A percentile compares a stretch with the other conserved stretches of the same genome.
phyloP scores from a whole-genome alignment of 1,140 invertebrate species.

The Saccostrea glomerata region DNA sequence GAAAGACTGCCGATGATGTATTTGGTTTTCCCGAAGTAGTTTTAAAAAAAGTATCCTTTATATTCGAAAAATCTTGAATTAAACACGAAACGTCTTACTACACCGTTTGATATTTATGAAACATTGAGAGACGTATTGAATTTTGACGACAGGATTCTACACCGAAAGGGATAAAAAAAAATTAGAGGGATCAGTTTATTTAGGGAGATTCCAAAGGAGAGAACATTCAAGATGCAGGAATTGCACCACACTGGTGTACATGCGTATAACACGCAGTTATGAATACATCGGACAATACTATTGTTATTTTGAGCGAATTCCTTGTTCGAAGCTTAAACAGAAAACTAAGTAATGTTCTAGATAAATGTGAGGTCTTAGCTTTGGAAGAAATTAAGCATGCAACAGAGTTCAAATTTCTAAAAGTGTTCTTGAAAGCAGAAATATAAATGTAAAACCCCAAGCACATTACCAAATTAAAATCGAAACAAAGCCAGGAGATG shows the following conservation, averaged over 20 bases:
- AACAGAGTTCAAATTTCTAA: conserved; percentile 62
- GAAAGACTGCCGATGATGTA: conserved; percentile 92
- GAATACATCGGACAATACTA: conserved; percentile 11
- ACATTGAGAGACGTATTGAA: conserved; percentile 76
- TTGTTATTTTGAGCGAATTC: conserved; percentile 45
- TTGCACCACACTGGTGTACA: conserved; percentile 78
- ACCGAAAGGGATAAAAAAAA: conserved; percentile 51
- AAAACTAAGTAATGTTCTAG: conserved; percentile 41
- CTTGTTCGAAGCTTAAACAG: conserved; percentile 67
- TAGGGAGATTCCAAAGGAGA: conserved; percentile 72
- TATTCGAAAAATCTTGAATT: conserved; percentile 84
- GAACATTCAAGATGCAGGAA: conserved; percentile 75
- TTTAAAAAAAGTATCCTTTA: conserved; percentile 83
- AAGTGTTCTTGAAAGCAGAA: conserved; percentile 40
- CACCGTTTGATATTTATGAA: conserved; percentile 79
- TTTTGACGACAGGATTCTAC: conserved; percentile 57
- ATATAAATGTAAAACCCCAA: neutral
- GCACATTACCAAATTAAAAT: conserved; percentile 9
- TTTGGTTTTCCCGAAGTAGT: conserved; percentile 88
- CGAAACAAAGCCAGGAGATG: conserved; percentile 45
- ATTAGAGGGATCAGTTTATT: conserved; percentile 77
- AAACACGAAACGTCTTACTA: conserved; percentile 82
- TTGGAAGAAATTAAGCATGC: conserved; percentile 56
- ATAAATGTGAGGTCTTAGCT: conserved; percentile 59
- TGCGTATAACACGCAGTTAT: conserved; percentile 69